Percentiles rank a stretch among this genome's conserved stretches.
phyloP scores from a whole-genome alignment of 2,113 vertebrate species.

The Irena cyanogastra region DNA sequence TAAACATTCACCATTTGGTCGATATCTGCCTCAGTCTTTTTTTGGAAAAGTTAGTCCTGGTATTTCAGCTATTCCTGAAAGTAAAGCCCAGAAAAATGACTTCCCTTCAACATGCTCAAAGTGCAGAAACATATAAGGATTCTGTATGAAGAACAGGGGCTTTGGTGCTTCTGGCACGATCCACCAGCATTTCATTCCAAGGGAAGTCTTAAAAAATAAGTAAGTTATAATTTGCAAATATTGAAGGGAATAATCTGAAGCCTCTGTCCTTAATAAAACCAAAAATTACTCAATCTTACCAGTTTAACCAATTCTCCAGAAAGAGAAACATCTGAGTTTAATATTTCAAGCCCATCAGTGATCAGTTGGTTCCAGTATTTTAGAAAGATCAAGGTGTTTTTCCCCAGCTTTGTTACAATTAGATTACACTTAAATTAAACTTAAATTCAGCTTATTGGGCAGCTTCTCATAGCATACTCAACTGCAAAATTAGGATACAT shows the following conservation, averaged over 20 bases:
- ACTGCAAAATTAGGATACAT: background rate
- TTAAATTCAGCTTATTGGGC: background rate
- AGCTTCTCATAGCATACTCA: background rate
- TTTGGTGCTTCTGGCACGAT: background rate
- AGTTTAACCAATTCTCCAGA: background rate
- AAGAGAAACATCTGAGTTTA: background rate
- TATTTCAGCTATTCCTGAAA: background rate
- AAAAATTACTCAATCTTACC: background rate
- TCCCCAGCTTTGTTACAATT: background rate
- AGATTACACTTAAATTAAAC: background rate
- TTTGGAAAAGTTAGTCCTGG: background rate
- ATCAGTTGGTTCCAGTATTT: background rate
- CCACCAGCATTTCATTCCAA: background rate
- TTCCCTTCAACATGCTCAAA: background rate
- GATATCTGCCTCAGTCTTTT: background rate
- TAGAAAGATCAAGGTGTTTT: background rate
- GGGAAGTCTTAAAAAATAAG: background rate
- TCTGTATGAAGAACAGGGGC: accelerated
- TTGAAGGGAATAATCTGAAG: background rate
- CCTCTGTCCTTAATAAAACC: background rate
- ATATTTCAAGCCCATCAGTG: background rate
- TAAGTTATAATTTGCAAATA: background rate
- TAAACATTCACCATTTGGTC: background rate
- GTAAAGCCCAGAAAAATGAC: background rate
- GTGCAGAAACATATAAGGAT: background rate